These are phyloP conservation scores for Diploscapter pachys DNA, from an alignment of 1,140 invertebrate genomes.

Conservation along the genomic window DNA sequence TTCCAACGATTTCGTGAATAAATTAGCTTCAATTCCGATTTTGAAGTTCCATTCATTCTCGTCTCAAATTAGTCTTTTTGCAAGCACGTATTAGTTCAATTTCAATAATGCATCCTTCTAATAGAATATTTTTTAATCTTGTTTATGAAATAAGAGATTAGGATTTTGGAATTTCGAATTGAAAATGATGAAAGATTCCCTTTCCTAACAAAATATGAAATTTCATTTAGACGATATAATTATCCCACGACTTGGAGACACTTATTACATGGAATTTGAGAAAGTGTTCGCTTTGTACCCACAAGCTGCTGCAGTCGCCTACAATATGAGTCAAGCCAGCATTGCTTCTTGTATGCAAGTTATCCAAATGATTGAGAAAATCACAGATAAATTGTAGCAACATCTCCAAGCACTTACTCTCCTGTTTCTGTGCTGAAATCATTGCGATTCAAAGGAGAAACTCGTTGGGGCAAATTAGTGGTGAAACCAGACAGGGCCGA, in stretches of 20 bases:
- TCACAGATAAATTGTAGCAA: neutral
- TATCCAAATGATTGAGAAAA: neutral
- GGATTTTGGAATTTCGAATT: too few relatives aligned
- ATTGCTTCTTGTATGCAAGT: neutral
- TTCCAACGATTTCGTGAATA: too few relatives aligned
- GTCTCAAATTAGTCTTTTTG: too few relatives aligned
- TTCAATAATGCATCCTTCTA: too few relatives aligned
- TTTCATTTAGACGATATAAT: slow-evolving; percentile 32
- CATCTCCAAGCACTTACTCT: neutral
- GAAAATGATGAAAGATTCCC: too few relatives aligned
- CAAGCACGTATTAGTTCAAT: too few relatives aligned
- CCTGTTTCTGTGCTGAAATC: neutral
- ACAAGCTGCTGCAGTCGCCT: neutral
- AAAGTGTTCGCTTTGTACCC: neutral
- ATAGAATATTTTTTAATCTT: too few relatives aligned
- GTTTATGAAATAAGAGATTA: too few relatives aligned
- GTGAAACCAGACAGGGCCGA: slow-evolving; percentile 23
- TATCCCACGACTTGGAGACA: neutral
- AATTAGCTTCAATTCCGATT: too few relatives aligned
- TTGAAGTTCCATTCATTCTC: too few relatives aligned
- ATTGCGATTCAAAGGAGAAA: neutral
- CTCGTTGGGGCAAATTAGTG: slow-evolving; percentile 28
- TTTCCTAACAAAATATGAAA: too few relatives aligned
- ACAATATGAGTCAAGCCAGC: neutral
- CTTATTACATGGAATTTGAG: neutral